These are phyloP conservation scores for Fregata magnificens DNA, from an alignment of 2,113 vertebrate genomes.

Conservation along the genomic window DNA sequence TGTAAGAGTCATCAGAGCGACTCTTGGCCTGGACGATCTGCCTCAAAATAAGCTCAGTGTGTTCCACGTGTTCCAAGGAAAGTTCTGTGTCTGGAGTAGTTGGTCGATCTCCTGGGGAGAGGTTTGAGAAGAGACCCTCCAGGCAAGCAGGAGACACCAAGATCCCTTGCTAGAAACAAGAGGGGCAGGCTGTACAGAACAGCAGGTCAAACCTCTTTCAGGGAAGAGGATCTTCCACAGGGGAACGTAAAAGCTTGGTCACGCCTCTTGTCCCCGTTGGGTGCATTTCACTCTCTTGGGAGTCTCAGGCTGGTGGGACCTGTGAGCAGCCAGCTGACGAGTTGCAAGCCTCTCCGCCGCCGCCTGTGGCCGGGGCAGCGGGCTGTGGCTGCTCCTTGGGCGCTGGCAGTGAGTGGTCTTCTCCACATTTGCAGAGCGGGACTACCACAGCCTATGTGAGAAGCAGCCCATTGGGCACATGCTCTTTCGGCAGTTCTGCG, in stretches of 20 bases:
- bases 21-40: not conserved
- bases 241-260: not conserved
- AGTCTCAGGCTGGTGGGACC: not conserved
- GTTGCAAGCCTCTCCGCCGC: not conserved
- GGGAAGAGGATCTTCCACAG: not conserved
- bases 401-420: not conserved
- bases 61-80: not conserved
- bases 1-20: not conserved
- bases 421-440: slow-evolving; percentile 78
- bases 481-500: slow-evolving; percentile 93
- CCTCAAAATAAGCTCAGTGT: not conserved
- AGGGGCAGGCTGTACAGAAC: not conserved
- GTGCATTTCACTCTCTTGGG: not conserved
- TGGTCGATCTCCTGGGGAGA: not conserved
- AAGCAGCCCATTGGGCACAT: slow-evolving; percentile 91
- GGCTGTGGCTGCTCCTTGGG: not conserved
- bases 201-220: not conserved
- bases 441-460: slow-evolving; percentile 94
- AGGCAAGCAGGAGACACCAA: not conserved
- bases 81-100: not conserved
- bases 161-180: not conserved
- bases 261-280: not conserved
- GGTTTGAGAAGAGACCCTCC: not conserved
- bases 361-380: not conserved
- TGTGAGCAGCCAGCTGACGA: not conserved